A percentile compares a stretch with the other conserved stretches of the same genome.
phyloP scores from a whole-genome alignment of 2,113 vertebrate species.

The chimpanzee (Pan troglodytes) region NHGRI_mPanTro3-v2.1_pri NC_072411.2:111902001-111902500 shows the following conservation, averaged over 20 bases:
- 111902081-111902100: slow-evolving; percentile 74
- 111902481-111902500: neutral
- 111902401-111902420: neutral
- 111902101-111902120: slow-evolving; percentile 56
- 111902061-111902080: slow-evolving; percentile 70
- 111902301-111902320: neutral
- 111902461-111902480: neutral
- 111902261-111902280: slow-evolving; percentile 52
- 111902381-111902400: neutral
- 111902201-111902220: slow-evolving; percentile 62
- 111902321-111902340: neutral
- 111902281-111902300: slow-evolving; percentile 49
- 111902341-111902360: slow-evolving; percentile 6
- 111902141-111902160: slow-evolving; percentile 63
- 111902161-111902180: slow-evolving; percentile 46
- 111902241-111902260: neutral
- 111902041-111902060: slow-evolving; percentile 63
- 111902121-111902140: slow-evolving; percentile 60
- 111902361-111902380: neutral
- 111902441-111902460: neutral
- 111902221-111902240: neutral
- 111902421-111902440: neutral
- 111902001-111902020: slow-evolving; percentile 78
- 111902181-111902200: slow-evolving; percentile 65
- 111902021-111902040: slow-evolving; percentile 72